Evolutionary conservation across 1,140 invertebrate genomes (phyloP).

Genomic region (Drosophila repletoides): DNA sequence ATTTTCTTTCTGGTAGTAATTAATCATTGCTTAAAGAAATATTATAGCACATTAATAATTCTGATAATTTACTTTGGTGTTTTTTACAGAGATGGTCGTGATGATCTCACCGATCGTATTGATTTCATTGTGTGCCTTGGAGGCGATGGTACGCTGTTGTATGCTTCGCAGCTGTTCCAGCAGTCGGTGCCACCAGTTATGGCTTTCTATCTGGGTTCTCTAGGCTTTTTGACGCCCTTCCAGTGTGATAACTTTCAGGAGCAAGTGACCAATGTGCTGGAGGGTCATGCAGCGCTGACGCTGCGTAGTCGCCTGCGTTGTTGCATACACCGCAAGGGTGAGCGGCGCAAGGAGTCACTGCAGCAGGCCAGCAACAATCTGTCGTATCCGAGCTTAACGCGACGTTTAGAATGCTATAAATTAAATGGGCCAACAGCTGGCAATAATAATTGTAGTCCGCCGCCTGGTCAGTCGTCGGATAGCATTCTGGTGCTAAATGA

Average conservation of each 20-base stretch:
- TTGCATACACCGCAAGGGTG: slow-evolving; percentile 89
- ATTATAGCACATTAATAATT: no score
- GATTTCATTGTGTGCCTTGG: slow-evolving; percentile 98
- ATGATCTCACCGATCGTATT: slow-evolving; percentile 95
- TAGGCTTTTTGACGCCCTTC: slow-evolving; percentile 97
- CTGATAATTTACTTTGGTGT: not conserved
- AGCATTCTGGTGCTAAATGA: slow-evolving; percentile 92
- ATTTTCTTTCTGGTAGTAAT: no score
- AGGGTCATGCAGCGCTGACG: slow-evolving; percentile 95
- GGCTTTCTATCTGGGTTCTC: slow-evolving; percentile 97
- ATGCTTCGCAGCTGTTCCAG: slow-evolving; percentile 96
- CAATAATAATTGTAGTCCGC: slow-evolving; percentile 7
- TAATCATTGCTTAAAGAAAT: no score
- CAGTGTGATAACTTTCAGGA: slow-evolving; percentile 97
- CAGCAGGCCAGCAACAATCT: slow-evolving; percentile 32
- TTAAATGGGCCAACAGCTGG: slow-evolving; percentile 16
- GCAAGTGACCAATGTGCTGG: slow-evolving; percentile 95
- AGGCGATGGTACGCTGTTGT: slow-evolving; percentile 97
- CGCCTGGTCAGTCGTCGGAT: slow-evolving; percentile 14
- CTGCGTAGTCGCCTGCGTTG: slow-evolving; percentile 94
- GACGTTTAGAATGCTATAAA: slow-evolving; percentile 41
- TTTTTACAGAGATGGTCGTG: slow-evolving; percentile 88
- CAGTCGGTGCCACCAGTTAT: slow-evolving; percentile 98
- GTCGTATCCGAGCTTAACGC: no score
- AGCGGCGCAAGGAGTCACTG: slow-evolving; percentile 70